These are phyloP conservation scores for Eupithecia centaureata DNA, from an alignment of 2,888 invertebrate genomes.

Conservation along the genomic window DNA sequence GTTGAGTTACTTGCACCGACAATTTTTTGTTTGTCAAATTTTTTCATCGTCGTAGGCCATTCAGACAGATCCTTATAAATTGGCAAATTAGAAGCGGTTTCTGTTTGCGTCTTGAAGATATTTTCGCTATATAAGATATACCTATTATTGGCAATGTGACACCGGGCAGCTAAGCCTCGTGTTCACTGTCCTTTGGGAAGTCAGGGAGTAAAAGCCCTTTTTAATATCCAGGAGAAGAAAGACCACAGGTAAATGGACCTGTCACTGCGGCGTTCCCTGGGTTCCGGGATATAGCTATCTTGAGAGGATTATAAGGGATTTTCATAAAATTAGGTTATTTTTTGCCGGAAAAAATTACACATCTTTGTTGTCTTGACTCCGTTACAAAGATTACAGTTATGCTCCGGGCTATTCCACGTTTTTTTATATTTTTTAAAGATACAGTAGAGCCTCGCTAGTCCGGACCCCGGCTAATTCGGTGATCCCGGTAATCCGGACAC, in stretches of 20 bases:
- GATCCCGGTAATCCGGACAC: too few relatives aligned
- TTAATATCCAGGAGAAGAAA: slow-evolving; percentile 51
- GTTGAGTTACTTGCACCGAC: not conserved
- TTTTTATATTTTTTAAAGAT: not conserved
- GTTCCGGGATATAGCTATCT: slow-evolving; percentile 23
- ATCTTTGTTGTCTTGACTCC: not conserved
- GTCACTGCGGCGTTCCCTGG: slow-evolving; percentile 43
- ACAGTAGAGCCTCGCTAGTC: too few relatives aligned
- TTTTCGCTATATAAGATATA: not conserved
- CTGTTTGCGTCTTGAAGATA: not conserved
- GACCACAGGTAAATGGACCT: slow-evolving; percentile 57
- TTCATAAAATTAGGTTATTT: slow-evolving; percentile 24
- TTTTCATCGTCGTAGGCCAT: not conserved
- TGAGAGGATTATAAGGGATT: slow-evolving; percentile 35
- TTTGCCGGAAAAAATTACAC: not conserved
- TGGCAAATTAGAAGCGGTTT: not conserved
- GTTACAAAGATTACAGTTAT: too few relatives aligned
- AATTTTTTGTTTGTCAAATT: not conserved
- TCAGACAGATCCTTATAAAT: not conserved
- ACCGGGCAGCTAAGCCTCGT: not conserved
- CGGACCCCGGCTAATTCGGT: too few relatives aligned
- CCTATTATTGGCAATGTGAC: slow-evolving; percentile 4
- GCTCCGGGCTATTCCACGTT: not conserved
- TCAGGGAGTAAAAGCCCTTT: slow-evolving; percentile 44
- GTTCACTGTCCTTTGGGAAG: not conserved